Base-by-base conservation (phyloP, 2,797 vertebrate genomes). In the Echeneis naucrates region DNA sequence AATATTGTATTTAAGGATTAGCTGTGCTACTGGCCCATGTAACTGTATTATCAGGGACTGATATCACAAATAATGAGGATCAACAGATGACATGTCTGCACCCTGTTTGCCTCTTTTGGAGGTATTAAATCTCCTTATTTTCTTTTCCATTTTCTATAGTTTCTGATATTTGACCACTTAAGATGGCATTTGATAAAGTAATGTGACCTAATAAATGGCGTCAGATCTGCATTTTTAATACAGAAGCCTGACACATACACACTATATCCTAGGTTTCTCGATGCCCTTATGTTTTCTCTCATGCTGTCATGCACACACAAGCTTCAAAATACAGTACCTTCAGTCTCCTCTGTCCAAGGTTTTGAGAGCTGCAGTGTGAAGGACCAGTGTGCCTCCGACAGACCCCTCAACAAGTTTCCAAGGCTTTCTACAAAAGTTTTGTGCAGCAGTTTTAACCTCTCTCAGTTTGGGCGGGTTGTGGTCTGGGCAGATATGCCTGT, bases 311-410 rank as follows among this genome's bases (percentile, higher is more conserved):
- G 21, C 16, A 38, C 65, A 50, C 24, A 67, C 64, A 75, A 30
- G 56, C 9, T 58, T 55, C 63, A 3, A 81, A 73, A 57, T n/a
- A 78, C 68, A 71, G 62, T 92, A 90, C 90, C 87, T 62, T 89
- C 48, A 83, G 72, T 70, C 63, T 89, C 79, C 61, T 73, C 23
- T 1, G 77, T 84, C 81, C 81, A 84, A 63, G 19, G 23, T 42
- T 74, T 68, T 47, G 54, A 74, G 27, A 82, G 60, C 37, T 78
- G 44, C 16, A 72, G 68, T 56, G 16, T 37, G n/a, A 13, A 27
- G 23, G 14, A 51, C 44, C 17, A 50, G 68, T 53, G 55, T 24
- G 7, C 50, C 40, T 81, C 30, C 59, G 63, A 75, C 47, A 72
- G 78, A 48, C 30, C 68, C 68, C 54, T 70, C 65, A 85, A 77